Conservation (phyloP, 2,888 invertebrate species). For the Stenodera caucasica region DNA sequence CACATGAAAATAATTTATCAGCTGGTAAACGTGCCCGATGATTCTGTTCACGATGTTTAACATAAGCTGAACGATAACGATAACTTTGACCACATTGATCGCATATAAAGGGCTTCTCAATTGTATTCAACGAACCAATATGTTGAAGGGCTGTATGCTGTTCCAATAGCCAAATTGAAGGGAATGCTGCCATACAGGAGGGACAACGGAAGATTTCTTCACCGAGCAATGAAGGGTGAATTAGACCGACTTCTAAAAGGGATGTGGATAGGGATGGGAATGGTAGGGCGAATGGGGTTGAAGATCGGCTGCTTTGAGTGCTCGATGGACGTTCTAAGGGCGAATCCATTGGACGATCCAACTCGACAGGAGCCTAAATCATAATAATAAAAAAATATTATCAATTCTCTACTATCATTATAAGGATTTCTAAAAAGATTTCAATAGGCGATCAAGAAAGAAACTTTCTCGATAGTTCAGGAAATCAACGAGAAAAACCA, state of each 20-base stretch:
- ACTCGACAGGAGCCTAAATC: background rate
- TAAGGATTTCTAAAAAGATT: slow-evolving; percentile 7
- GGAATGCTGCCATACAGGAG: slow-evolving; percentile 84
- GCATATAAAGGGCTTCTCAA: slow-evolving; percentile 89
- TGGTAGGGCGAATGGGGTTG: slow-evolving; percentile 61
- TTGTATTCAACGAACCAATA: slow-evolving; percentile 60
- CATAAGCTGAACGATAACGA: slow-evolving; percentile 79
- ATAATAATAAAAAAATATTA: background rate
- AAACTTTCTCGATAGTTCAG: background rate
- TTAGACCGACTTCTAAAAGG: slow-evolving; percentile 59
- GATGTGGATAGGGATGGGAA: slow-evolving; percentile 61
- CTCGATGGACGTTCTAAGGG: slow-evolving; percentile 53
- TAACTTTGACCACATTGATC: slow-evolving; percentile 91
- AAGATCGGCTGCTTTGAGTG: slow-evolving; percentile 56
- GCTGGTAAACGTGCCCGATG: slow-evolving; percentile 85
- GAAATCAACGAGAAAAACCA: background rate
- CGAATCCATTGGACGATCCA: slow-evolving; percentile 40
- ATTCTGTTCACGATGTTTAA: slow-evolving; percentile 85
- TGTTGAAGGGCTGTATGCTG: slow-evolving; percentile 85
- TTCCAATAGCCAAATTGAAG: slow-evolving; percentile 84
- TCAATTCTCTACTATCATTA: too few species aligned
- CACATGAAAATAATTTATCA: slow-evolving; percentile 87
- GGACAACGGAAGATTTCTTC: slow-evolving; percentile 63
- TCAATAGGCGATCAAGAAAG: background rate
- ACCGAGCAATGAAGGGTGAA: slow-evolving; percentile 56